Evolutionary conservation across 2,797 vertebrate species (phyloP).

Genomic region (Chiloscyllium punctatum): DNA sequence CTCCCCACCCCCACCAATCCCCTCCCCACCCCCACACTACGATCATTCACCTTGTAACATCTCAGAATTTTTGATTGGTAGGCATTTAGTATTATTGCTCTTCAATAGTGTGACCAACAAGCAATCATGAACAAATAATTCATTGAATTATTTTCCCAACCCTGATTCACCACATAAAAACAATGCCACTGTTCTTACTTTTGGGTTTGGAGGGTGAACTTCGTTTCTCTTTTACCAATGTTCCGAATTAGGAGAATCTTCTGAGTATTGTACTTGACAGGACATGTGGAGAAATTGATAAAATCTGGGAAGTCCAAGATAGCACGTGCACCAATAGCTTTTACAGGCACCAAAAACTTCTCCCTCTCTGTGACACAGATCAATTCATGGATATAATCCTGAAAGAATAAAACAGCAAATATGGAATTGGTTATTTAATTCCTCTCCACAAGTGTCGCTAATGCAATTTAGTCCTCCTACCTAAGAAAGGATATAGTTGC

Average conservation of each 20-base stretch:
- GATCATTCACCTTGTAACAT: background rate
- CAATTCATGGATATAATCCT: conserved; percentile 78
- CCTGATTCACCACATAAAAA: background rate
- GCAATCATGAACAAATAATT: background rate
- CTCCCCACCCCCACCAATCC: no score
- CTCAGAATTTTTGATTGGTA: background rate
- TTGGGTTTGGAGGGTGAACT: conserved; percentile 61
- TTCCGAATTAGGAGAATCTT: conserved; percentile 74
- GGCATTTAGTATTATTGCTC: background rate
- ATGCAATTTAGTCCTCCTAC: no score
- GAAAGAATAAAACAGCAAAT: conserved; percentile 28
- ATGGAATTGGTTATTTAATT: background rate
- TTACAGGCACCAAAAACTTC: conserved; percentile 73
- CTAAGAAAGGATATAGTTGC: no score
- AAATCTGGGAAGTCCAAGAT: conserved; percentile 75
- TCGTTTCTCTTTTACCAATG: conserved; percentile 63
- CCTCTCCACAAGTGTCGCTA: background rate
- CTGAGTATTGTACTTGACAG: conserved; percentile 70
- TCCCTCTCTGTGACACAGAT: conserved; percentile 76
- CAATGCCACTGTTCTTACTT: conserved; percentile 54
- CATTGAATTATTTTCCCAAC: background rate
- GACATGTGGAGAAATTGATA: conserved; percentile 65
- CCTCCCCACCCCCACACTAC: no score
- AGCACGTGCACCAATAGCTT: conserved; percentile 73
- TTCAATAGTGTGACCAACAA: background rate